Conservation (phyloP, 2,113 vertebrate genomes). For the Melanocharis versteri region DNA sequence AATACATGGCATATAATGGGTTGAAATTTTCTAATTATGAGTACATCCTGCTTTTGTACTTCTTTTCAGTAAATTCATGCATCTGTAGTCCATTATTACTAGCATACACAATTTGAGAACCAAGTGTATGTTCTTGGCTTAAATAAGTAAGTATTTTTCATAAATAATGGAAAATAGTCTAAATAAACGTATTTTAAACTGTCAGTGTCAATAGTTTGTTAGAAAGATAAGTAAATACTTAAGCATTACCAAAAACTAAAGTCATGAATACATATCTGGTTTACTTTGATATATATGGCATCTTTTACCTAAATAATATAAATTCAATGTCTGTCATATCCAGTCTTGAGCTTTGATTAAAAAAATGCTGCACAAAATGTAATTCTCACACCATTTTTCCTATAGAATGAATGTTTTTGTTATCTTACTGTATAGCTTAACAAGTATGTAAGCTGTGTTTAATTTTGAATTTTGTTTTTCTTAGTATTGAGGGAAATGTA, state of each 20-base stretch:
- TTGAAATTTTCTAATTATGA: background rate
- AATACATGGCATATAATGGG: background rate
- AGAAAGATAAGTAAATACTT: background rate
- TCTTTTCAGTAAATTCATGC: background rate
- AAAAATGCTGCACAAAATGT: background rate
- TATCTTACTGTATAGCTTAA: background rate
- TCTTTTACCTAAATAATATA: background rate
- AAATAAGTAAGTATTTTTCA: background rate
- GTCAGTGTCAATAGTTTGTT: background rate
- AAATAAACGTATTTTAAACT: background rate
- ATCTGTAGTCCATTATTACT: background rate
- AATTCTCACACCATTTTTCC: background rate
- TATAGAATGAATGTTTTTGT: background rate
- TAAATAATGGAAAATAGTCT: background rate
- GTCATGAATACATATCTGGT: background rate
- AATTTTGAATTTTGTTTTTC: background rate
- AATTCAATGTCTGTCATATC: background rate
- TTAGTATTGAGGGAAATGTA: background rate
- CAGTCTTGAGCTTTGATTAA: background rate
- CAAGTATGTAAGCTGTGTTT: background rate
- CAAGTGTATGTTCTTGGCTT: background rate
- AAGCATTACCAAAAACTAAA: background rate
- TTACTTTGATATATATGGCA: background rate
- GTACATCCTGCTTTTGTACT: background rate
- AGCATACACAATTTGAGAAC: background rate